A percentile compares a stretch with the other conserved stretches of the same genome.
Conservation (phyloP, 2,113 vertebrate genomes). For the Columba janthina region DNA sequence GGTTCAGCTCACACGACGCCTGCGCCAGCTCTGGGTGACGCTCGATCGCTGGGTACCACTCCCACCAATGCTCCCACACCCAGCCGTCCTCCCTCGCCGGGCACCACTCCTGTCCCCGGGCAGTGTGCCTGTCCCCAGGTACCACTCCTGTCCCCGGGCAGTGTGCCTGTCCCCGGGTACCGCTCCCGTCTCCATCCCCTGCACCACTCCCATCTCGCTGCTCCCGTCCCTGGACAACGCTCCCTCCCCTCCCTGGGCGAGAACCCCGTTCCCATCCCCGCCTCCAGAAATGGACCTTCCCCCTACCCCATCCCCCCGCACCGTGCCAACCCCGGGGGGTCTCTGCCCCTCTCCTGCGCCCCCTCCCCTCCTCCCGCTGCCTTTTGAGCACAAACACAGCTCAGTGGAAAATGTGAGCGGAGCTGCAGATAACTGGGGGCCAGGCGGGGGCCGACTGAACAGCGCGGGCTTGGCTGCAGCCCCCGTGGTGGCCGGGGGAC, state of each 20-base stretch:
- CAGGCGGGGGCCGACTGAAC: conserved; percentile 14
- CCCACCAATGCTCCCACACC: neutral
- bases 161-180: too few species aligned
- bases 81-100: too few species aligned
- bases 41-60: neutral
- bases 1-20: rapidly evolving
- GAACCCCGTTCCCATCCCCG: neutral
- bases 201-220: neutral
- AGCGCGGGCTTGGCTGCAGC: neutral
- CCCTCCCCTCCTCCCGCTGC: neutral
- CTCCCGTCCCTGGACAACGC: neutral
- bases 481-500: neutral
- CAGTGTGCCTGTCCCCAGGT: too few species aligned
- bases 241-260: too few species aligned
- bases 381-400: neutral
- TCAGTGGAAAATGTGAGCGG: conserved; percentile 44
- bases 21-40: neutral
- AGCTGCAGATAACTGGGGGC: neutral
- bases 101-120: too few species aligned
- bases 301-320: neutral
- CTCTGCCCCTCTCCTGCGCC: neutral
- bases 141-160: too few species aligned
- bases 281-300: neutral
- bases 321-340: neutral
- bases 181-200: too few species aligned